phyloP scores from a whole-genome alignment of 2,888 invertebrate species.

The Drosophila koepferae region DNA sequence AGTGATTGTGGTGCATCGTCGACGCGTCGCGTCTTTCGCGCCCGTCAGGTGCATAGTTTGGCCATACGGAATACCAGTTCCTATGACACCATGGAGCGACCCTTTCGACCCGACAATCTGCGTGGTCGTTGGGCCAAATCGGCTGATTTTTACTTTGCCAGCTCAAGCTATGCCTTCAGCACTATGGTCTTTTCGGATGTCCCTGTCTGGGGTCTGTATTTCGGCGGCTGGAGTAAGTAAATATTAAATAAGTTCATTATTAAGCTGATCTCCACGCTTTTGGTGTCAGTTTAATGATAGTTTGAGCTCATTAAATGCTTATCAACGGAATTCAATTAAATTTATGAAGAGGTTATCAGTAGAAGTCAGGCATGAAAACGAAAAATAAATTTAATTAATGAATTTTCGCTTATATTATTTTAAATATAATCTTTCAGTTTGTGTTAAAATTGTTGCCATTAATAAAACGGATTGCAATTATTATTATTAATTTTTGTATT shows the following conservation, averaged over 20 bases:
- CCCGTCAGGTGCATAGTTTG: constrained; percentile 68
- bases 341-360: constrained; percentile 36
- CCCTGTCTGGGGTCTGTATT: constrained; percentile 84
- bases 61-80: constrained; percentile 72
- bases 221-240: constrained; percentile 82
- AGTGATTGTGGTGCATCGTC: constrained; percentile 21
- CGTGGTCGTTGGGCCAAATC: constrained; percentile 91
- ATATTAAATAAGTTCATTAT: constrained; percentile 1
- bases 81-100: constrained; percentile 83
- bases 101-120: constrained; percentile 82
- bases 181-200: constrained; percentile 93
- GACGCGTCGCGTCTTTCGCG: constrained; percentile 36
- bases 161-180: constrained; percentile 93
- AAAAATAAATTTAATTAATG: constrained; percentile 17
- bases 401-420: neutral
- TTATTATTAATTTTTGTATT: neutral
- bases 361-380: neutral
- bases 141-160: constrained; percentile 92
- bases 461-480: neutral
- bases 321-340: constrained; percentile 53
- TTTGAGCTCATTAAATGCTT: constrained; percentile 16
- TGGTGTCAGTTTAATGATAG: constrained; percentile 22
- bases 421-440: neutral
- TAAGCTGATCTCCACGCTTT: constrained; percentile 15
- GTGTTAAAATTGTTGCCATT: neutral